Evolutionary conservation across 92 coral and sea anemone genomes (phyloP).

Genomic region (Epizoanthus rinbou): DNA sequence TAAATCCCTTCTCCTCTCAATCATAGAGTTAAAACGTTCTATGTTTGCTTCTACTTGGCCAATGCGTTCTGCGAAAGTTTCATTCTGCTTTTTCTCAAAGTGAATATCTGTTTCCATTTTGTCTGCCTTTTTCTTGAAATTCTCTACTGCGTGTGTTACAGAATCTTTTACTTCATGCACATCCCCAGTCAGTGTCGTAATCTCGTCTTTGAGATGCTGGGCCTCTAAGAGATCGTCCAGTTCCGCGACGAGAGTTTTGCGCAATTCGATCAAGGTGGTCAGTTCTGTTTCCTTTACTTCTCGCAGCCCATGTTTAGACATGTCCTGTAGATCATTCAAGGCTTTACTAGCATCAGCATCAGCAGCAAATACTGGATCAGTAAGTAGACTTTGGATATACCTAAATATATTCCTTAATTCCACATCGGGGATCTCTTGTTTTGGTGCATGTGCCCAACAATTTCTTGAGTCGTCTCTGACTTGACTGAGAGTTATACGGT

Average conservation of each 20-base stretch:
- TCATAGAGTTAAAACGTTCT: not conserved
- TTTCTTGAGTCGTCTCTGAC: not conserved
- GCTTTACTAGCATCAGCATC: slow-evolving; percentile 30
- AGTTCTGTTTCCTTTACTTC: slow-evolving; percentile 17
- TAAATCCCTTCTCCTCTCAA: not conserved
- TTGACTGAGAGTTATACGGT: not conserved
- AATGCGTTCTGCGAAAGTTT: not conserved
- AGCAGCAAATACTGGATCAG: slow-evolving; percentile 15
- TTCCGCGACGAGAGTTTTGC: not conserved
- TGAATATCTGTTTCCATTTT: too few relatives aligned
- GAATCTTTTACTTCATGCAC: not conserved
- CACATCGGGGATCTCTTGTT: not conserved
- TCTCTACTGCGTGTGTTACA: too few relatives aligned
- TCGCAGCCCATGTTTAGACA: slow-evolving; percentile 11
- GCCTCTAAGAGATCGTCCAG: slow-evolving; percentile 11
- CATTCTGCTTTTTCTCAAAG: not conserved
- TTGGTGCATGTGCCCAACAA: slow-evolving; percentile 22
- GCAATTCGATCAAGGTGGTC: not conserved
- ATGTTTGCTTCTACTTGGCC: not conserved
- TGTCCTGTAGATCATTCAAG: slow-evolving; percentile 14
- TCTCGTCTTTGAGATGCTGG: not conserved
- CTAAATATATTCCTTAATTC: not conserved
- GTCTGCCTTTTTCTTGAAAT: too few relatives aligned
- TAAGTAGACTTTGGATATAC: slow-evolving; percentile 21
- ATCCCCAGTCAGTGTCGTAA: not conserved